A percentile compares a stretch with the other conserved stretches of the same genome.
These are phyloP conservation scores for Erpobdella octoculata DNA, from an alignment of 2,888 invertebrate genomes.

Conservation along the genomic window DNA sequence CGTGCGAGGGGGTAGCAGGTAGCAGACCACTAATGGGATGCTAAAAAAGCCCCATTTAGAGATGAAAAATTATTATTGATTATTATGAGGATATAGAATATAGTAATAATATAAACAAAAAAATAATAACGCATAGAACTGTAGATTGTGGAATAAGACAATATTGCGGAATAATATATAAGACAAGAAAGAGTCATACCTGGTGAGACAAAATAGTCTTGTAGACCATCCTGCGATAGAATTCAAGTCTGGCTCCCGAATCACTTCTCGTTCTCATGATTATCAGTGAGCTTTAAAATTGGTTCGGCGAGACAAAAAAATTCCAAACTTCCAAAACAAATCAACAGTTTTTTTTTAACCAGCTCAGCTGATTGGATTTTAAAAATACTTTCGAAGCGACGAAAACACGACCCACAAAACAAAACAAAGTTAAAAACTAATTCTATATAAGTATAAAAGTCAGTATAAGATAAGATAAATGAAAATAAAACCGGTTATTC, in stretches of 20 bases:
- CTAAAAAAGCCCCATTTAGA: conserved; percentile 54
- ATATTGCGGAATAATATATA: background rate
- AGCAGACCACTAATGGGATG: conserved; percentile 94
- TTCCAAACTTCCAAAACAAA: background rate
- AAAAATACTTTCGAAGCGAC: too few relatives aligned
- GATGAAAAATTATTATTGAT: too few relatives aligned
- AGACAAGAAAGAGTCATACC: conserved; percentile 46
- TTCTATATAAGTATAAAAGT: too few relatives aligned
- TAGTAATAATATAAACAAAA: too few relatives aligned
- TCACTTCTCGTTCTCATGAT: conserved; percentile 54
- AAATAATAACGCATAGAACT: too few relatives aligned
- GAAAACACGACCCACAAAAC: too few relatives aligned
- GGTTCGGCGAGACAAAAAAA: background rate
- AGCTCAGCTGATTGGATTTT: background rate
- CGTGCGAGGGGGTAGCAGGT: conserved; percentile 64
- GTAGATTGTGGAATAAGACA: too few relatives aligned
- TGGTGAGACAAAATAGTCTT: conserved; percentile 82
- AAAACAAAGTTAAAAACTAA: too few relatives aligned
- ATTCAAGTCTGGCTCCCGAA: conserved; percentile 70
- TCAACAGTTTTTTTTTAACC: background rate
- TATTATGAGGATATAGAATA: too few relatives aligned
- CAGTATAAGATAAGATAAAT: too few relatives aligned
- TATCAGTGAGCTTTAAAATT: background rate
- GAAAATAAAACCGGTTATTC: too few relatives aligned
- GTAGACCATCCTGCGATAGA: conserved; percentile 86